phyloP scores from a whole-genome alignment of 2,888 invertebrate species.

The Neoascia interrupta region DNA sequence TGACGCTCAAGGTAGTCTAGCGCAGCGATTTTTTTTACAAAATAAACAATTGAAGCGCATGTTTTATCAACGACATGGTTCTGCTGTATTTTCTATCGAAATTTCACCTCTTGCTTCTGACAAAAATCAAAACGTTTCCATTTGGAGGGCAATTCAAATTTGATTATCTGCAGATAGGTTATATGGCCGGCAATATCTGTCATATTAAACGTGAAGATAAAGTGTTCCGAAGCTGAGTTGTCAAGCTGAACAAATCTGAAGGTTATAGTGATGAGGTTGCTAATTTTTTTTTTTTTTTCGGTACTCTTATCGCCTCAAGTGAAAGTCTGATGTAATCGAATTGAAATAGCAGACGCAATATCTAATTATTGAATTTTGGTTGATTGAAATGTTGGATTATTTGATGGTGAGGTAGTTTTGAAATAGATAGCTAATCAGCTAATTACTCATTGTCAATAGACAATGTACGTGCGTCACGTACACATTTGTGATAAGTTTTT shows the following conservation, averaged over 20 bases:
- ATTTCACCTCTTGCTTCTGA: neutral
- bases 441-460: constrained; percentile 17
- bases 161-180: constrained; percentile 10
- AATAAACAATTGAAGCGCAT: neutral
- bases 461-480: constrained; percentile 1
- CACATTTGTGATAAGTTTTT: neutral
- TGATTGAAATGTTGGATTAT: constrained; percentile 21
- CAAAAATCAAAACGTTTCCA: neutral
- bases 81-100: neutral
- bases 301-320: neutral
- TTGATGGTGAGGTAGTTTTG: neutral
- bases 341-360: constrained; percentile 2
- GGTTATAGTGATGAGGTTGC: neutral
- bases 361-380: neutral
- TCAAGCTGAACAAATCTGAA: neutral
- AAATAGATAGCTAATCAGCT: neutral
- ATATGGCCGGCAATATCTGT: neutral
- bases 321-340: constrained; percentile 33
- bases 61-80: too few relatives aligned
- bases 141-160: neutral
- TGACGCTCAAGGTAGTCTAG: constrained; percentile 9
- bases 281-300: neutral
- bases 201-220: too few relatives aligned
- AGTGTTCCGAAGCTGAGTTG: constrained; percentile 8
- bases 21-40: neutral